These are phyloP conservation scores for Cepaea nemoralis DNA, from an alignment of 1,140 invertebrate species.

Conservation along the genomic window DNA sequence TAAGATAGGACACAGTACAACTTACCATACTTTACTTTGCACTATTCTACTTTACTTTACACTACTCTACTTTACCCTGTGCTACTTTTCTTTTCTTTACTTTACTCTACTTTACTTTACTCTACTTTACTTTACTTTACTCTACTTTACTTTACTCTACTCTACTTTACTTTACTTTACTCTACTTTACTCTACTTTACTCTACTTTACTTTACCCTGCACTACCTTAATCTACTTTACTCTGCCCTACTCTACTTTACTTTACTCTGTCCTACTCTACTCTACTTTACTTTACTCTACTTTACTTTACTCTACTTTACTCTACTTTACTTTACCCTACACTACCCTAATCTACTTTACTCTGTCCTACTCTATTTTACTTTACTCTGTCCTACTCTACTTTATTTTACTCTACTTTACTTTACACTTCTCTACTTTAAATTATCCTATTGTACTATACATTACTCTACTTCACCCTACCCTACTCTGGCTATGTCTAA, in stretches of 20 bases:
- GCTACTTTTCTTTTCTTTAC: neutral
- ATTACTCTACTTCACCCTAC: conserved; percentile 3
- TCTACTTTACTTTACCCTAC: conserved; percentile 3
- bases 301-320: conserved; percentile 17
- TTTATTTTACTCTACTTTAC: conserved; percentile 14
- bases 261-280: conserved; percentile 19
- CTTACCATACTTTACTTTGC: neutral
- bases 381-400: conserved; percentile 21
- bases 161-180: conserved; percentile 7
- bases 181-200: conserved; percentile 2
- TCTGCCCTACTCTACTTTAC: conserved; percentile 18
- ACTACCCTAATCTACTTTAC: conserved; percentile 21
- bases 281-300: conserved; percentile 28
- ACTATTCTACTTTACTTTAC: neutral
- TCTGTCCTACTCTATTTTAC: conserved; percentile 22
- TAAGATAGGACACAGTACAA: neutral
- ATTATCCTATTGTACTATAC: conserved; percentile 16
- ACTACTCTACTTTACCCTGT: neutral
- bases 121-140: neutral
- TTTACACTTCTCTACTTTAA: conserved; percentile 11
- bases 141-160: neutral
- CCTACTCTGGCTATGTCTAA: no score
- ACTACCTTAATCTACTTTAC: neutral
- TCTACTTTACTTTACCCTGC: conserved; percentile 7
- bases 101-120: neutral